Evolutionary conservation across 2,888 invertebrate species (phyloP), one percentile per base, ranked within the genome.

Genomic region (Orchestes rusci): DNA sequence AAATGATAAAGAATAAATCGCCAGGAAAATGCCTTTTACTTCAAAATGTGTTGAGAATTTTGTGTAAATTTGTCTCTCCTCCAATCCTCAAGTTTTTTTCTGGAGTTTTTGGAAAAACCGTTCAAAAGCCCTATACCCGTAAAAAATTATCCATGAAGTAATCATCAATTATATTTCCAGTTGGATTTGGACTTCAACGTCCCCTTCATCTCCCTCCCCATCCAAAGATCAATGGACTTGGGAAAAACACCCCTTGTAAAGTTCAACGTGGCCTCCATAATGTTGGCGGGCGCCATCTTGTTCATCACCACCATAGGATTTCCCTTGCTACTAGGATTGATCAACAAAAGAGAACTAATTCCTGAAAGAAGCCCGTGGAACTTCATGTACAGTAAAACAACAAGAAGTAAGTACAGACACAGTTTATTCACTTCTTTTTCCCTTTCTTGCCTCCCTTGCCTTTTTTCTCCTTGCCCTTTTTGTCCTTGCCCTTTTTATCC

Each of bases 161-260:
- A 19, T 20, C n/a, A n/a, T 2, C 2, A 15, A 18, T 15, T 37
- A 30, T 29, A 39, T 45, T 53, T 56, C 20, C 64, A 84, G 84
- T 68, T 83, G 27, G 77, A 78, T 50, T 66, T 82, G 59, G 77
- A 80, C 28, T 76, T 84, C 50, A 70, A 74, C 1, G 73, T 83
- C 18, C 83, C 84, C 1, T 82, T 84, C 53, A 56, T 83, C 16
- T 70, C 73, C n/a, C 77, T 83, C 54, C 83, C 84, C 0, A 65
- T 81, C 3, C 73, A 75, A 52, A 73, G 72, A 50, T 70, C 75
- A 1, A 59, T 72, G 42, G 66, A 73, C 12, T 59, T 67, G 1
- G 66, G 70, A 1, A 59, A 65, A 45, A 67, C 65, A 15, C 74
- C 80, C 0, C 57, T 76, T 4, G 69, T 80, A 5, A 80, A 80